Conservation (phyloP, 1,140 invertebrate genomes). For the Acromyrmex echinatior region DNA sequence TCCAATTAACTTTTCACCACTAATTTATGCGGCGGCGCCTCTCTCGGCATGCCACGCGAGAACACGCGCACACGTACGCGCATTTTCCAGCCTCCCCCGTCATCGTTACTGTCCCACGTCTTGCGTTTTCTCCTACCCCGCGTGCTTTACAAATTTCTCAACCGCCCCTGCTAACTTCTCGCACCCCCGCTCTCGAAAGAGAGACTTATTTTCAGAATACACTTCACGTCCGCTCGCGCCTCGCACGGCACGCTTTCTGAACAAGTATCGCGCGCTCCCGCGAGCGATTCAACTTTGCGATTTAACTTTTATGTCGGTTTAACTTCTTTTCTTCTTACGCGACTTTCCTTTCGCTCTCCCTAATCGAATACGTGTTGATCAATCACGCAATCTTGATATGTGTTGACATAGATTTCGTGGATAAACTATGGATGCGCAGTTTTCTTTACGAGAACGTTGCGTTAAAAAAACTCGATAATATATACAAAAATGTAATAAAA, state of each 20-base stretch:
- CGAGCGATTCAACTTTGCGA: slow-evolving; percentile 37
- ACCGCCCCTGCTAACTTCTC: slow-evolving; percentile 50
- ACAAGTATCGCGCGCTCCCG: slow-evolving; percentile 11
- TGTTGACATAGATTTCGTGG: background rate
- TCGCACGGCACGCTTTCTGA: slow-evolving; percentile 12
- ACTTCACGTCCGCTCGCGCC: slow-evolving; percentile 54
- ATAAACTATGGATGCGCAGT: background rate
- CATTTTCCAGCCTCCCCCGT: slow-evolving; percentile 29
- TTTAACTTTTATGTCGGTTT: slow-evolving; percentile 37
- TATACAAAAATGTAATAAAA: too few relatives aligned
- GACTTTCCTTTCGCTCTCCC: background rate
- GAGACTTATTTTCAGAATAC: slow-evolving; percentile 67
- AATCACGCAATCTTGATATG: background rate
- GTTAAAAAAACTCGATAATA: background rate
- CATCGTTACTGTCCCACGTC: slow-evolving; percentile 18
- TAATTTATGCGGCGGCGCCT: slow-evolving; percentile 80
- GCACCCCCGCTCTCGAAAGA: slow-evolving; percentile 12
- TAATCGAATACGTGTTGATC: slow-evolving; percentile 15
- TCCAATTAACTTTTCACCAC: slow-evolving; percentile 84
- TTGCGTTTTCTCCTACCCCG: background rate
- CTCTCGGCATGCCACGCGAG: slow-evolving; percentile 65
- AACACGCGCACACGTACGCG: slow-evolving; percentile 58
- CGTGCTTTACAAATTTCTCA: slow-evolving; percentile 66
- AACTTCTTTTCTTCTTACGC: slow-evolving; percentile 2
- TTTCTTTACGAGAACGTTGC: background rate